phyloP scores from a whole-genome alignment of 2,113 vertebrate genomes.

The Psammodynastes pulverulentus region DNA sequence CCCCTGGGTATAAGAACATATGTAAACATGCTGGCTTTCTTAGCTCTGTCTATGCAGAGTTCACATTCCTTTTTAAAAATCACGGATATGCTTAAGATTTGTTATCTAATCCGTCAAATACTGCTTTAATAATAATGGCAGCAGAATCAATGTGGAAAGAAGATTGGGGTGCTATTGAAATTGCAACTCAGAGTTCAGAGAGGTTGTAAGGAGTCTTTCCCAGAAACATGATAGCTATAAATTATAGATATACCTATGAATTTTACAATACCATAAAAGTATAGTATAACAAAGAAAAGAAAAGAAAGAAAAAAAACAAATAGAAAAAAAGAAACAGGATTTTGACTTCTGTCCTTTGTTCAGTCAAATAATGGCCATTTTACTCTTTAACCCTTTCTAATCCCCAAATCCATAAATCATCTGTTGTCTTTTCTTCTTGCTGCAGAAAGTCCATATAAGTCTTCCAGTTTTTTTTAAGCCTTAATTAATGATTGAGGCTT shows the following conservation, averaged over 20 bases:
- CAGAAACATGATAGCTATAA: background rate
- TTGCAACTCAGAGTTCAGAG: background rate
- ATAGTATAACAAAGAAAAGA: background rate
- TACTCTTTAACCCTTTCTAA: background rate
- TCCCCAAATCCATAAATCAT: background rate
- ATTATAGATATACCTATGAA: background rate
- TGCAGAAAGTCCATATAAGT: background rate
- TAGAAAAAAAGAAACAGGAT: background rate
- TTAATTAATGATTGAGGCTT: background rate
- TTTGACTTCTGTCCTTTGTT: background rate
- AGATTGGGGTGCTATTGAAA: background rate
- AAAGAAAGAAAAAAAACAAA: background rate
- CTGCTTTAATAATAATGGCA: background rate
- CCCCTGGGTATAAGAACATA: background rate
- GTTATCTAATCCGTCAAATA: background rate
- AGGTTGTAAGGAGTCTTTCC: background rate
- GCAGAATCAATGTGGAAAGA: background rate
- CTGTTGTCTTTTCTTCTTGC: background rate
- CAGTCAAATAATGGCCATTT: background rate
- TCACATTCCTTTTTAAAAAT: background rate
- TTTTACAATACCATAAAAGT: background rate
- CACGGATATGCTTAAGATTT: background rate
- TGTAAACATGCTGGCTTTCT: background rate
- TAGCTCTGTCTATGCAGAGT: background rate
- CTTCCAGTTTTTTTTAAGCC: background rate